Percentiles rank a stretch among this genome's conserved stretches.
Conservation (phyloP, 2,113 vertebrate species). For the Phocoena phocoena region DNA sequence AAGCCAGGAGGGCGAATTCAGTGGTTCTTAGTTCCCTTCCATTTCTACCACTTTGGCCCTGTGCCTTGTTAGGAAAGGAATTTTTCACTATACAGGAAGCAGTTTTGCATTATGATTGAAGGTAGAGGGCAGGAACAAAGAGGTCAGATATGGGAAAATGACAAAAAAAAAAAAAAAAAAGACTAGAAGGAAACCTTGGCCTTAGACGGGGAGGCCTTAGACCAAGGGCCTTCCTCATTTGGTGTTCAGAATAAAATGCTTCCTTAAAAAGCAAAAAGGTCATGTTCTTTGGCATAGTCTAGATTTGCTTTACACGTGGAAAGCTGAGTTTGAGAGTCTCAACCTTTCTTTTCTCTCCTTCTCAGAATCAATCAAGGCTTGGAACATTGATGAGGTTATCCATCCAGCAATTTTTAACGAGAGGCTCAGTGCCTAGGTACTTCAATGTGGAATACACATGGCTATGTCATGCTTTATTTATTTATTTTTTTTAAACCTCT, state of each 20-base stretch:
- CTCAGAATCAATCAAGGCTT: slow-evolving; percentile 7
- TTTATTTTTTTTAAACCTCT: neutral
- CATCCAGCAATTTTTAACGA: neutral
- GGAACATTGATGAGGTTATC: neutral
- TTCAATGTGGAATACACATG: neutral
- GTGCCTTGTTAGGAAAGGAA: neutral
- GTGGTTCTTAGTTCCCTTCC: neutral
- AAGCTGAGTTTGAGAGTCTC: neutral
- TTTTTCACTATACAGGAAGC: neutral
- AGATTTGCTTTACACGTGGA: neutral
- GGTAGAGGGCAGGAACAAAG: neutral
- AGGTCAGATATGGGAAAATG: neutral
- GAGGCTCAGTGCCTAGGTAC: neutral
- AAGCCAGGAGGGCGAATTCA: neutral
- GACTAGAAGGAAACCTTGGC: neutral
- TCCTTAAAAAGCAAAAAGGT: neutral
- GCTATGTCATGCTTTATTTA: neutral
- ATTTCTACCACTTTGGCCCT: neutral
- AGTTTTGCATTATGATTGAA: neutral
- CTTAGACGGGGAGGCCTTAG: neutral
- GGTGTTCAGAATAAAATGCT: neutral
- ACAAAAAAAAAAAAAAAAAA: neutral
- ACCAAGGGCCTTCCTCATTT: neutral
- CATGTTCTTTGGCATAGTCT: neutral
- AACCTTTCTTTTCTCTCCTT: neutral